phyloP scores from a whole-genome alignment of 2,797 vertebrate species.

The Halcyon smyrnensis region DNA sequence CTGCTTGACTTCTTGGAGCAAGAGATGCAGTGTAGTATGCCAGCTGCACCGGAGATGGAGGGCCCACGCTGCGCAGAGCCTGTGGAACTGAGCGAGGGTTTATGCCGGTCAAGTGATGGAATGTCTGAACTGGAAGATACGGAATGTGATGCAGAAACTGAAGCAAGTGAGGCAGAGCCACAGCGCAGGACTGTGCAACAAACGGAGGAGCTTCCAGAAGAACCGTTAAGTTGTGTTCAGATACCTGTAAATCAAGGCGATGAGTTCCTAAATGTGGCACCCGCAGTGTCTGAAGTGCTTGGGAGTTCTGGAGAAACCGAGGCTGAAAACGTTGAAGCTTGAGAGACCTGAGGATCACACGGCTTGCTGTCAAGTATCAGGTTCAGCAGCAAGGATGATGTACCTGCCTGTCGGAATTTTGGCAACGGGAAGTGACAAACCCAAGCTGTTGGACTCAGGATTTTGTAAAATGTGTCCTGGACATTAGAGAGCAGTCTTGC shows the following conservation, averaged over 20 bases:
- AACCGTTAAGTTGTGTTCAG: neutral
- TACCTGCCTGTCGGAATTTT: neutral
- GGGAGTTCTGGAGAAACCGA: neutral
- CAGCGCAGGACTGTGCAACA: neutral
- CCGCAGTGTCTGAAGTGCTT: fast-evolving
- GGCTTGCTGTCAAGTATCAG: no score
- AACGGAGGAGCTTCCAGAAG: neutral
- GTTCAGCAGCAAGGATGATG: neutral
- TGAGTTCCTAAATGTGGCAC: neutral
- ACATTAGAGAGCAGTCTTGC: neutral
- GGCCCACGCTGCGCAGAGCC: neutral
- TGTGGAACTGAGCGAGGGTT: fast-evolving
- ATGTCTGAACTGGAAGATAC: neutral
- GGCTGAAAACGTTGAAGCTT: neutral
- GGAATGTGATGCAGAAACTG: neutral
- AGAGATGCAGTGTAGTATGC: fast-evolving
- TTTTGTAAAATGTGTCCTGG: neutral
- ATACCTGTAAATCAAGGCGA: neutral
- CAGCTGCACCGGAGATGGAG: neutral
- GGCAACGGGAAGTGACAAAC: neutral
- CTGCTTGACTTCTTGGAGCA: neutral
- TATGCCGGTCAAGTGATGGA: fast-evolving
- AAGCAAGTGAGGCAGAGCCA: neutral
- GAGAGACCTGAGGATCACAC: neutral
- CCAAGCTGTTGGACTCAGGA: neutral